Evolutionary conservation across 1,140 invertebrate genomes (phyloP), one percentile per base, ranked within the genome.

Genomic region (Plutomurus gul): DNA sequence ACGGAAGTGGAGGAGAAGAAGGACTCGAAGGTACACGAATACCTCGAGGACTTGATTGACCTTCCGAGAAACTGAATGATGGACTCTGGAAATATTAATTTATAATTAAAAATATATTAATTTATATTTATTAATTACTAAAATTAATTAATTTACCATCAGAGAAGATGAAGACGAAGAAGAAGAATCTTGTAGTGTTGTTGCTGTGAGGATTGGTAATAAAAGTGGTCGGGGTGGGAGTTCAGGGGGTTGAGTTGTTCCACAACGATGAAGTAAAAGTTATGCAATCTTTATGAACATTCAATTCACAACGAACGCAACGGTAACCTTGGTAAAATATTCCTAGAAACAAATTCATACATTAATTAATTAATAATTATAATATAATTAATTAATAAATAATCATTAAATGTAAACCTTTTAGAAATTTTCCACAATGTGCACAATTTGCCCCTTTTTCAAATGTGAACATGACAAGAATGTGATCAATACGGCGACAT

Each of bases 381-480:
- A n/a, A n/a, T n/a, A n/a, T n/a, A n/a, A n/a, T n/a, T n/a, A n/a
- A n/a, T n/a, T 1, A 7, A 43, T n/a, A 43, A 8, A 11, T 16
- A 49, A 49, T 7, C 18, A 49, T 8, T 18, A 18, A 49, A 49
- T 3, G 2, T 49, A 18, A 49, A 65, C 56, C 97, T 87, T 96
- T 95, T 4, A 96, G 88, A 81, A 96, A 94, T 86, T 95, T 96
- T 20, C 91, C 91, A 86, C 96, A 98, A 83, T 92, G 89, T 74
- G 91, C 89, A 87, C 96, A 98, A 36, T 90, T 91, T 33, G 90
- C 90, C 0, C 95, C 93, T 84, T 90, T 91, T 49, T 92, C 91
- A 85, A 97, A 98, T 0, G 95, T 96, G 82, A 92, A 90, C 87
- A 98, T 91, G 46, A 92, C 90, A 87, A 96, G 96, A 5, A 75